These are phyloP conservation scores for Tadarida brasiliensis DNA, from an alignment of 2,797 vertebrate genomes.

Conservation along the genomic window DNA sequence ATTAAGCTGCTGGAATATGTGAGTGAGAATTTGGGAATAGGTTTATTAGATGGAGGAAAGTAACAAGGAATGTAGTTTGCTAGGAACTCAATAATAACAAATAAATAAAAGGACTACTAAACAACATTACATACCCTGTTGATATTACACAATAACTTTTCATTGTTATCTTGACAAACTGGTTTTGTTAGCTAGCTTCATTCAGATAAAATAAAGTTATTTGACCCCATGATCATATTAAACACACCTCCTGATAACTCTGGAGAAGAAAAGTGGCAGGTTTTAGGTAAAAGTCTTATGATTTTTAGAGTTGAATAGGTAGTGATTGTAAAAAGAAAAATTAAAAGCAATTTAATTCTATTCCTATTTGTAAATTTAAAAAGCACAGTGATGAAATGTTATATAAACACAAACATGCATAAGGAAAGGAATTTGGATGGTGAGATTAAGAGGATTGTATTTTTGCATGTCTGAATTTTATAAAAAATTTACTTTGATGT, in stretches of 20 bases:
- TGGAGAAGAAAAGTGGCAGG: not conserved
- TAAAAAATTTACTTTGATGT: not conserved
- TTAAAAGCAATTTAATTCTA: not conserved
- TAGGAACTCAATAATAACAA: conserved; percentile 2
- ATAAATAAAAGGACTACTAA: conserved; percentile 25
- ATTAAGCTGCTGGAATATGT: not conserved
- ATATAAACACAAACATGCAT: not conserved
- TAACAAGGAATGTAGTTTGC: not conserved
- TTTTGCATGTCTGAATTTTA: not conserved
- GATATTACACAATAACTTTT: not conserved
- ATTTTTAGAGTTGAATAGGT: not conserved
- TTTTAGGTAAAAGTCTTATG: conserved; percentile 36
- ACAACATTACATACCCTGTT: conserved; percentile 9
- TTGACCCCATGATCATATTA: conserved; percentile 15
- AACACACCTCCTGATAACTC: not conserved
- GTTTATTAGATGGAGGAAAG: not conserved
- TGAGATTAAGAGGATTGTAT: not conserved
- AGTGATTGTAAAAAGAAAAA: conserved; percentile 13
- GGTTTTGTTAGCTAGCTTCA: not conserved
- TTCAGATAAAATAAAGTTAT: not conserved
- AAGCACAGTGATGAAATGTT: conserved; percentile 7
- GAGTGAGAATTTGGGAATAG: conserved; percentile 15
- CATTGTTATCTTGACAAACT: conserved; percentile 8
- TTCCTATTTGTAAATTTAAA: conserved; percentile 49
- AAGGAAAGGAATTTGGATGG: not conserved